Evolutionary conservation across 64 coral and sea anemone species (phyloP), one percentile per base, ranked within the genome.

Genomic region (Stichodactyla mertensii): DNA sequence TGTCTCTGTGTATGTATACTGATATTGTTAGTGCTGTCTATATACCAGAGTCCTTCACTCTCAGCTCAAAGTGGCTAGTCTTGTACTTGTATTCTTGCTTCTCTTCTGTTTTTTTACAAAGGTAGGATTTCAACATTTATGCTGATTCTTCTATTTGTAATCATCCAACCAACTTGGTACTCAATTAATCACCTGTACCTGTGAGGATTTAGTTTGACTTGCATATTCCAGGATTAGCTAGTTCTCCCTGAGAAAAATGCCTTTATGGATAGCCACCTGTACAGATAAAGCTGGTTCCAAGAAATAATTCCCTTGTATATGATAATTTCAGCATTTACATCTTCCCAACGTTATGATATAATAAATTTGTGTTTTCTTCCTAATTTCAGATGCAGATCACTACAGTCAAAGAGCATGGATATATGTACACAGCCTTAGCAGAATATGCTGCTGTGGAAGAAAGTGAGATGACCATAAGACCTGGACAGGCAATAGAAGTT

Each of bases 401-500:
- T 0, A 8, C 18, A n/a, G 78, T 51, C 6, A 10, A 80, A 51
- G 52, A 60, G 24, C n/a, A 28, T 85, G 83, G 83, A n/a, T 62
- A 36, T 15, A 55, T 64, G 5, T 99, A 99, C 83, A 78, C 61
- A 22, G 93, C 91, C 51, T 6, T 99, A 6, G 97, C 97, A 28
- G 64, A 83, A 52, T 99, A 95, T 74, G 64, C 7, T 45, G 85
- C 93, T 6, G 19, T 95, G 16, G 97, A 99, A 71, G 54, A 55
- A 10, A 78, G 79, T 64, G 97, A 99, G 64, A 60, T 95, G 56
- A 57, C 90, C 5, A 92, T 99, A 51, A 83, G 79, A 55, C 61
- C 94, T 22, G 93, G 93, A 52, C 92, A 94, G 81, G 56, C 67
- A 14, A 62, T 99, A n/a, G 90, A 95, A 58, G 88, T 99, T 16